These are phyloP conservation scores for Guaruba guarouba DNA, from an alignment of 2,113 vertebrate genomes.

Conservation along the genomic window DNA sequence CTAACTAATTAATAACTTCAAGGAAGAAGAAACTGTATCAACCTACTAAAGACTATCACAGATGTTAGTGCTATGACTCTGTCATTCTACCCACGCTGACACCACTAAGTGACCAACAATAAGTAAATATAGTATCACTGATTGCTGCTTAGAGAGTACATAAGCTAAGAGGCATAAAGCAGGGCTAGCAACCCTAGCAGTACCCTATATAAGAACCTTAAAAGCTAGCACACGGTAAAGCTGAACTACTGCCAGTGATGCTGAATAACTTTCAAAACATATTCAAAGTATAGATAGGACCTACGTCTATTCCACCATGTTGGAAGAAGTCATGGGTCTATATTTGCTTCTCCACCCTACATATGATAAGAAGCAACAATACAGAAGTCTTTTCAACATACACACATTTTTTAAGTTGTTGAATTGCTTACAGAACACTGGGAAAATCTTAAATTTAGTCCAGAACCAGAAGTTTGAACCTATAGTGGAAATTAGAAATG, in stretches of 20 bases:
- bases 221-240: background rate
- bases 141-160: background rate
- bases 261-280: background rate
- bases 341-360: background rate
- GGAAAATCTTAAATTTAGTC: background rate
- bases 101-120: fast-evolving
- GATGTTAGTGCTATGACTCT: background rate
- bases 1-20: background rate
- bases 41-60: background rate
- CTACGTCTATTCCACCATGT: background rate
- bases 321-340: background rate
- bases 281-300: background rate
- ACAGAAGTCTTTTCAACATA: background rate
- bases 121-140: background rate
- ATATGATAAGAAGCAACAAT: background rate
- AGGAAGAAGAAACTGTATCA: background rate
- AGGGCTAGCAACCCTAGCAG: background rate
- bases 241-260: background rate
- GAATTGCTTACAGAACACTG: background rate
- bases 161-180: background rate
- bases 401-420: background rate
- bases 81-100: background rate
- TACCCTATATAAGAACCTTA: background rate
- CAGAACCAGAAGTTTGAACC: background rate
- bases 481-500: background rate